Evolutionary conservation across 1,140 invertebrate species (phyloP).

Genomic region (Nylanderia fulva): DNA sequence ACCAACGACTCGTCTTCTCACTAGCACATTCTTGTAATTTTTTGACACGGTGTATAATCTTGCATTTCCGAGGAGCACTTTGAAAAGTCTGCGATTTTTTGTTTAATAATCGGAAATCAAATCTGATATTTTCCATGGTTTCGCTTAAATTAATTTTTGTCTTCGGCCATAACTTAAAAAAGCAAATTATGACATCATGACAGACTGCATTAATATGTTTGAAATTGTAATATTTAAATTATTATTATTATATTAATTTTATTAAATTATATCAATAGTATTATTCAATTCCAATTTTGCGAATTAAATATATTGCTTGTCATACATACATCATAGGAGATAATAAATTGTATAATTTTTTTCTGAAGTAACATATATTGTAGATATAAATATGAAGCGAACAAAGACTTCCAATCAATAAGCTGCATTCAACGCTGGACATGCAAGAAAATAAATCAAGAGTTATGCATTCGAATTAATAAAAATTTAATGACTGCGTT

Average conservation of each 20-base stretch:
- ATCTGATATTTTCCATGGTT: not conserved
- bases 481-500: slow-evolving; percentile 7
- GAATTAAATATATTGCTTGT: not conserved
- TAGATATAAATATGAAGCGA: not conserved
- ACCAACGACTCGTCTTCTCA: slow-evolving; percentile 31
- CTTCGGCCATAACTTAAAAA: not conserved
- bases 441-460: not conserved
- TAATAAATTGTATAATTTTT: not conserved
- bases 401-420: slow-evolving; percentile 10
- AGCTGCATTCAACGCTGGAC: not conserved
- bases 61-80: slow-evolving; percentile 3
- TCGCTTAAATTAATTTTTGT: not conserved
- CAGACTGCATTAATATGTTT: not conserved
- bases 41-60: not conserved
- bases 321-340: not conserved
- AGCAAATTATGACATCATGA: not conserved
- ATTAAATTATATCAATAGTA: not conserved
- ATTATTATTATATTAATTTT: not conserved
- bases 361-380: not conserved
- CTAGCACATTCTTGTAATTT: not conserved
- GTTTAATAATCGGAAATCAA: not conserved
- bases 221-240: not conserved
- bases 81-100: not conserved
- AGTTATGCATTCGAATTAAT: slow-evolving; percentile 1
- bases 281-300: too few species aligned